Conservation (phyloP, 1,140 invertebrate species). For the Wiebesia pumilae region DNA sequence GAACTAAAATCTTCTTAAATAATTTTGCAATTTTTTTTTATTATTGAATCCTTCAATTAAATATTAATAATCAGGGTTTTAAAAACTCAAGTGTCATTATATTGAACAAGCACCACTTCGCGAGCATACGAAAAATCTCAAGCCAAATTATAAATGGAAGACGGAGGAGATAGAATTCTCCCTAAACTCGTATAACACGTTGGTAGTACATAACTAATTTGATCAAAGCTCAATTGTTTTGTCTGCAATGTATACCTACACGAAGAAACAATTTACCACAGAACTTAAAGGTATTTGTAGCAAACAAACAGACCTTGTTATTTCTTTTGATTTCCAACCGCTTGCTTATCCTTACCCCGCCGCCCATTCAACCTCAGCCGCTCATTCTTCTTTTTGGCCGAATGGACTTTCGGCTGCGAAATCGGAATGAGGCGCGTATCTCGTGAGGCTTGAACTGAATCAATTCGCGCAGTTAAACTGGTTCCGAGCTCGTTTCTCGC, state of each 20-base stretch:
- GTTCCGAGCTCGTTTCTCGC: conserved; percentile 2
- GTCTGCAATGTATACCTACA: not conserved
- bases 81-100: too few species aligned
- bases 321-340: not conserved
- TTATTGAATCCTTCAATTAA: too few species aligned
- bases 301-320: not conserved
- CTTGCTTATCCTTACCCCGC: not conserved
- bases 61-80: too few species aligned
- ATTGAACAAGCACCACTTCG: too few species aligned
- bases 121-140: too few species aligned
- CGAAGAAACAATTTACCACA: not conserved
- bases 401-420: not conserved
- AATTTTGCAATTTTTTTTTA: too few species aligned
- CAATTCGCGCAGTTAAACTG: conserved; percentile 2
- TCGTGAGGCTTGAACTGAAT: not conserved
- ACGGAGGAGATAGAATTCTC: too few species aligned
- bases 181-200: too few species aligned
- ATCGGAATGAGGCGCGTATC: not conserved
- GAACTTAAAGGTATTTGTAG: conserved; percentile 3
- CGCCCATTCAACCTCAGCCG: not conserved
- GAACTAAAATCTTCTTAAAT: too few species aligned
- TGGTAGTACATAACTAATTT: not conserved
- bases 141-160: too few species aligned
- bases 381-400: too few species aligned
- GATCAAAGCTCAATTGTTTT: not conserved